These are phyloP conservation scores for Heliothis virescens DNA, from an alignment of 1,140 invertebrate genomes.

Conservation along the genomic window DNA sequence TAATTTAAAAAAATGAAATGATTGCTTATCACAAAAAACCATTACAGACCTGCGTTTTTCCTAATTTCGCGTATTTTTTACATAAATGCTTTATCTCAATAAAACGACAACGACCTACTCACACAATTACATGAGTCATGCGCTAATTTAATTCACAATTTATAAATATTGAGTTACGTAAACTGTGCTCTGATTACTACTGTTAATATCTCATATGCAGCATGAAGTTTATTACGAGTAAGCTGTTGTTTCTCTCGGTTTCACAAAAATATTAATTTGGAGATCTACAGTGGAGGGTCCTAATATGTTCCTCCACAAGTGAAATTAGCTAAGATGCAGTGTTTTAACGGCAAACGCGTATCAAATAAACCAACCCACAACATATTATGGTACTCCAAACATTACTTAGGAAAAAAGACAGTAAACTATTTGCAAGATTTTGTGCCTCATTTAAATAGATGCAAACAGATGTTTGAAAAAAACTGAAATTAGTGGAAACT, in stretches of 20 bases:
- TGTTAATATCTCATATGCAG: conserved; percentile 13
- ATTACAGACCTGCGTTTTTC: too few relatives aligned
- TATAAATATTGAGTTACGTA: conserved; percentile 40
- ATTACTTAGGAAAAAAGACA: neutral
- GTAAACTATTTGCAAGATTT: neutral
- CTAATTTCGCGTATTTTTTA: too few relatives aligned
- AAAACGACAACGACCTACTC: conserved; percentile 38
- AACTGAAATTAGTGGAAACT: conserved; percentile 7
- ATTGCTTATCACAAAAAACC: neutral
- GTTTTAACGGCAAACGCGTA: neutral
- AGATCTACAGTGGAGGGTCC: too few relatives aligned
- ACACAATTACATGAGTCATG: conserved; percentile 37
- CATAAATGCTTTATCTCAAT: conserved; percentile 29
- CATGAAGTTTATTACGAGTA: conserved; percentile 5
- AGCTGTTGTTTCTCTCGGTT: neutral
- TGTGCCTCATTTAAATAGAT: neutral
- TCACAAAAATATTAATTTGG: too few relatives aligned
- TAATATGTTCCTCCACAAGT: too few relatives aligned
- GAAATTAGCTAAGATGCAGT: neutral
- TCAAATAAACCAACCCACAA: neutral
- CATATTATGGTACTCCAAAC: neutral
- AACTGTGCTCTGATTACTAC: conserved; percentile 35
- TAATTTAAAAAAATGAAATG: neutral
- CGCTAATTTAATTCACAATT: neutral
- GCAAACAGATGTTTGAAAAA: neutral